Evolutionary conservation across 2,888 invertebrate species (phyloP).

Genomic region (Molanna angustata): DNA sequence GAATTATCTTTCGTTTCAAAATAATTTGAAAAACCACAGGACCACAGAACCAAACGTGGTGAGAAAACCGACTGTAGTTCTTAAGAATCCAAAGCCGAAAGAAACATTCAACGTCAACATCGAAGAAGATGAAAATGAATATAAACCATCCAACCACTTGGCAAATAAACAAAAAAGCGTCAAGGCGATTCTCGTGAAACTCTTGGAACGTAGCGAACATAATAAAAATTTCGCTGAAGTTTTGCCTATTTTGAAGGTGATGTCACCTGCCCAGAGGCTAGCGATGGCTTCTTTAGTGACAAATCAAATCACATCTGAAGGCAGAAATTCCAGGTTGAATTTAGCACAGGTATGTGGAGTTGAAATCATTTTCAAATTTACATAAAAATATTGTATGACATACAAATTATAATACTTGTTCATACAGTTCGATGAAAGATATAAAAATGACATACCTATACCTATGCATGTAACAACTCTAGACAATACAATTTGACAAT

Average conservation of each 20-base stretch:
- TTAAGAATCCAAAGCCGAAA: background rate
- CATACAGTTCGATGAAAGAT: too few species aligned
- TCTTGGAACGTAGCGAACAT: constrained; percentile 57
- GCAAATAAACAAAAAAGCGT: constrained; percentile 36
- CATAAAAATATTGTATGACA: background rate
- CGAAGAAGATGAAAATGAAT: constrained; percentile 28
- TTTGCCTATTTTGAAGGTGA: constrained; percentile 61
- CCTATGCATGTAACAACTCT: too few species aligned
- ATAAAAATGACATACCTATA: too few species aligned
- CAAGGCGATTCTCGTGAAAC: constrained; percentile 54
- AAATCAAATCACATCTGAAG: constrained; percentile 57
- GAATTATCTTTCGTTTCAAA: constrained; percentile 9
- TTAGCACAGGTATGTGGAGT: constrained; percentile 56
- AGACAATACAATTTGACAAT: too few species aligned
- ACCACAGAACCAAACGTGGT: background rate
- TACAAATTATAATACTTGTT: too few species aligned
- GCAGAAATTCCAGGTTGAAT: constrained; percentile 51
- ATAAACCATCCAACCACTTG: constrained; percentile 26
- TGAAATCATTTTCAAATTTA: background rate
- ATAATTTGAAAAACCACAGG: constrained; percentile 13
- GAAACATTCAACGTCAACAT: constrained; percentile 9
- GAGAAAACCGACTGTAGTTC: background rate
- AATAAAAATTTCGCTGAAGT: constrained; percentile 61
- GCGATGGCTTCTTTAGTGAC: constrained; percentile 63
- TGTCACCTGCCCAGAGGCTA: constrained; percentile 61